Percentiles rank a stretch among this genome's conserved stretches.
phyloP scores from a whole-genome alignment of 2,797 vertebrate genomes.

The Eulemur rubriventer region DNA sequence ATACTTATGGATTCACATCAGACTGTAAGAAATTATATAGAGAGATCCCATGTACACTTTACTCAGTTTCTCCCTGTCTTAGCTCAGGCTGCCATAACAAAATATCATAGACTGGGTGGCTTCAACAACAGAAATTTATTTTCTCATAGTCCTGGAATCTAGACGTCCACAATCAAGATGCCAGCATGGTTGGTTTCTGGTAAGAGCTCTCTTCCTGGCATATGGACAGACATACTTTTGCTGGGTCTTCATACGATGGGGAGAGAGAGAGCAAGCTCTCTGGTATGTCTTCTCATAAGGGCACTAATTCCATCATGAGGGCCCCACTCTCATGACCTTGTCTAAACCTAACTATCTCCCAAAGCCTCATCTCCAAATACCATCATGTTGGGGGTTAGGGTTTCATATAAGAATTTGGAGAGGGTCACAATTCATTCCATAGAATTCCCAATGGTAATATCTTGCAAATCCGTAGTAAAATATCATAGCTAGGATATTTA shows the following conservation, averaged over 20 bases:
- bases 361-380: neutral
- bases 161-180: neutral
- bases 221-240: neutral
- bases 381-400: too few species aligned
- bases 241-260: neutral
- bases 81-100: neutral
- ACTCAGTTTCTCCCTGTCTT: neutral
- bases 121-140: neutral
- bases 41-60: neutral
- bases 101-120: neutral
- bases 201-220: neutral
- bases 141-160: neutral
- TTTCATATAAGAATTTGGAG: neutral
- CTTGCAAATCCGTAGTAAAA: neutral
- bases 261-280: neutral
- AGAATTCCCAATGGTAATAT: neutral
- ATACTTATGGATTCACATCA: neutral
- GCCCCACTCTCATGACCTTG: neutral
- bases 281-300: neutral
- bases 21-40: neutral
- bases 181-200: neutral
- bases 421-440: neutral
- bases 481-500: neutral
- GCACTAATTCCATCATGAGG: neutral
- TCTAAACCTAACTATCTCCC: neutral